Base-by-base conservation (phyloP, 2,113 vertebrate genomes). In the Scomber scombrus region DNA sequence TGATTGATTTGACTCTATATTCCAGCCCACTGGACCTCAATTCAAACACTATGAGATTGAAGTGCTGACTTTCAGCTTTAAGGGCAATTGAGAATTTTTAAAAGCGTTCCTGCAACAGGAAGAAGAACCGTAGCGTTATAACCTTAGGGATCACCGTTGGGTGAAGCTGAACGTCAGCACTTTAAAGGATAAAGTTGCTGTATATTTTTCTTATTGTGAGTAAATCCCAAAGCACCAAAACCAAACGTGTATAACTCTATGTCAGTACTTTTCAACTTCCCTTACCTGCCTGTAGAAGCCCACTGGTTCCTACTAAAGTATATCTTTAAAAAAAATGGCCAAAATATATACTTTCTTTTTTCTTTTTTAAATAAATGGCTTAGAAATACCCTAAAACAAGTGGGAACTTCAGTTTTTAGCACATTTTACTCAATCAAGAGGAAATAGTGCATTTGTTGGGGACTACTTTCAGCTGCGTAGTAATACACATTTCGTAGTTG, bases 101-200 rank as follows among this genome's bases (percentile, higher is more conserved):
- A 43, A 68, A 69, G 18, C 43, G 63, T 45, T 34, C 12, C 16
- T 49, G 21, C 19, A 74, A 21, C 15, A 54, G 34, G 26, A 12
- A 14, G 26, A 12, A 14, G 26, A 47, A 26, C 46, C 55, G 19
- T 45, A 68, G 19, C 2, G 47, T 11, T 43, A 0, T 19, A 69
- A 5, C 2, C 16, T 10, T 49, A 11, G 23, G 49, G 13, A 0
- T 29, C 26, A 63, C 47, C 40, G 4, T 61, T 3, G n/a, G 43
- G 52, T 47, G 43, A 69, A 71, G 51, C 29, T 2, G 46, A 21
- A 10, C 52, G 78, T 52, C 23, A 54, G 2, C 12, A 45, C 43
- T 88, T 61, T 55, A 43, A 55, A 78, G 9, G 29, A 71, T 26
- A 31, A 60, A 16, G 54, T 47, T 61, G 40, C 12, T 56, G 23